These are phyloP conservation scores for Huso huso DNA, from an alignment of 2,797 vertebrate species.

Conservation along the genomic window DNA sequence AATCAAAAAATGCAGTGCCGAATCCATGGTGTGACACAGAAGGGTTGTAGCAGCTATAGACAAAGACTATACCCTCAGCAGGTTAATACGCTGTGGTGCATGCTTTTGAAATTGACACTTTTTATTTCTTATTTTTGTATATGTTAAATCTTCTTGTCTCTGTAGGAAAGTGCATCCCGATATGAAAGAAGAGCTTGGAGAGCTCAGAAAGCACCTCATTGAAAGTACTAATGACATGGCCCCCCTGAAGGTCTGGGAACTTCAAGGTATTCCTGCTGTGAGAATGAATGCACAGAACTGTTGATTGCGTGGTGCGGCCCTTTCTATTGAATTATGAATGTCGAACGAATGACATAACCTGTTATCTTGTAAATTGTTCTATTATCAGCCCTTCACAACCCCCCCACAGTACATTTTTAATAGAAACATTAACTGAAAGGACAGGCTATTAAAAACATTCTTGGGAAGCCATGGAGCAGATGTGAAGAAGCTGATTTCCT, in stretches of 20 bases:
- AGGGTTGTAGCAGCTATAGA: too few species aligned
- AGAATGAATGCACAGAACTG: neutral
- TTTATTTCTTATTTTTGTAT: slow-evolving; percentile 9
- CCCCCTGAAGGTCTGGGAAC: slow-evolving; percentile 92
- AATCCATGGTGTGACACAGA: too few species aligned
- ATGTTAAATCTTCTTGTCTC: slow-evolving; percentile 24
- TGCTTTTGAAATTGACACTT: neutral
- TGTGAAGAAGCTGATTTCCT: neutral
- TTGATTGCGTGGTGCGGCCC: neutral
- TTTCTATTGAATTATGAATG: neutral
- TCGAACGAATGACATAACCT: slow-evolving; percentile 11
- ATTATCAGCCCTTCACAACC: slow-evolving; percentile 10
- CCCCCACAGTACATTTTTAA: neutral
- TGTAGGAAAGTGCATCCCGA: slow-evolving; percentile 75
- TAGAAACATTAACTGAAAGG: slow-evolving; percentile 14
- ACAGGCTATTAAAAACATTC: slow-evolving; percentile 9
- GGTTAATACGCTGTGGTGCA: too few species aligned
- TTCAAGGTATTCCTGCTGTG: slow-evolving; percentile 70
- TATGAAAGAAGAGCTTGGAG: slow-evolving; percentile 66
- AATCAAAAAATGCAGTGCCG: too few species aligned
- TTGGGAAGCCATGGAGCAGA: neutral
- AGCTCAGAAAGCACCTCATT: slow-evolving; percentile 80
- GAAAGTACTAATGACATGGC: slow-evolving; percentile 79
- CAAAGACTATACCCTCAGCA: too few species aligned
- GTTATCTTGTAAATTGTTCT: slow-evolving; percentile 18